Evolutionary conservation across 2,888 invertebrate genomes (phyloP), one percentile per base, ranked within the genome.

Genomic region (Temnothorax unifasciatus): DNA sequence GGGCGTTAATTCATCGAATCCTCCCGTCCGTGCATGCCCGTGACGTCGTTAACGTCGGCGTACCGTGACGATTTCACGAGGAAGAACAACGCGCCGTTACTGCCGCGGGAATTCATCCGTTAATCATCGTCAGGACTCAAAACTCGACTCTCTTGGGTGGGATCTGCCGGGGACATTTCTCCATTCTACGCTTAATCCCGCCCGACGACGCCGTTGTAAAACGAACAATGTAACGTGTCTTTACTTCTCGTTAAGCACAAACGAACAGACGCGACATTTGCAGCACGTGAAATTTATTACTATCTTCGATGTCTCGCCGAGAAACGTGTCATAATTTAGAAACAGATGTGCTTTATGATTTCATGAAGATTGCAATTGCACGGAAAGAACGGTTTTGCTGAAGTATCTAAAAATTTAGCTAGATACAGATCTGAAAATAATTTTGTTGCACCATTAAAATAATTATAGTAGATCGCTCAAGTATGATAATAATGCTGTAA

Each of bases 1-100:
- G 88, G 90, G 90, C 89, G 89, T 90, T 90, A 88, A 89, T 89
- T 89, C 88, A 89, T 86, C 88, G 88, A 76, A 83, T 82, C 82
- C 77, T 57, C 41, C 63, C 73, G 71, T 44, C 85, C 85, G 84
- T 88, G 88, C 89, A 86, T 82, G 66, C 29, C 75, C 75, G 75
- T 86, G 82, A 87, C 82, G 88, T 89, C 88, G 89, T 87, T 89
- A 87, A 86, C 88, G 84, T 89, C 88, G 86, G 64, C 83, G 73
- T 77, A 84, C 81, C 89, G 74, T 89, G 89, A 88, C 89, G 88
- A 88, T 89, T 85, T 85, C 84, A 82, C 85, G 38, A 21, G 76
- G 68, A 84, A 89, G 87, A 89, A 89, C 88, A 74, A 57, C 71
- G 73, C 44, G 41, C 69, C 41, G 69, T 41, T 44, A 29, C 29